Conservation (phyloP, 2,888 invertebrate genomes). For the Drosophila prolongata region DNA sequence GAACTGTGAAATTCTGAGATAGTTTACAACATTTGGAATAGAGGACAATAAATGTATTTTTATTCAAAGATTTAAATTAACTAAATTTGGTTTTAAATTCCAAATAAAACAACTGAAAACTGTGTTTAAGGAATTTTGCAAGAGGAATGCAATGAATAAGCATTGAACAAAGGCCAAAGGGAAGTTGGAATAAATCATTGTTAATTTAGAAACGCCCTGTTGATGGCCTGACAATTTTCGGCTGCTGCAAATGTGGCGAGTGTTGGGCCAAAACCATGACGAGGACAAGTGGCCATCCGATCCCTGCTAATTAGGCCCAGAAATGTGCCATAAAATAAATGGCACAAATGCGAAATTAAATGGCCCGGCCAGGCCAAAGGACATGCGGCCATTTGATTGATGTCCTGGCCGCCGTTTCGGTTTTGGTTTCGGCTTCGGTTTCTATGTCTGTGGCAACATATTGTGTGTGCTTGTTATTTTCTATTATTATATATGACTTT, state of each 20-base stretch:
- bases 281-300: slow-evolving; percentile 20
- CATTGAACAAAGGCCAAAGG: neutral
- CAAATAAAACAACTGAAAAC: no score
- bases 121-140: no score
- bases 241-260: neutral
- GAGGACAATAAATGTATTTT: no score
- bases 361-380: slow-evolving; percentile 21
- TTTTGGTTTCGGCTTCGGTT: neutral
- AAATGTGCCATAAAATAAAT: slow-evolving; percentile 38
- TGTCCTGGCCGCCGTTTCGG: slow-evolving; percentile 30
- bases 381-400: slow-evolving; percentile 51
- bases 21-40: no score
- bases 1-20: no score
- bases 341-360: slow-evolving; percentile 46
- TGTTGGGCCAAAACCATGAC: slow-evolving; percentile 19
- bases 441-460: slow-evolving; percentile 9
- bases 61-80: no score
- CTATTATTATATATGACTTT: neutral
- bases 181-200: slow-evolving; percentile 24
- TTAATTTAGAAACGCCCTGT: slow-evolving; percentile 27
- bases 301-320: slow-evolving; percentile 41
- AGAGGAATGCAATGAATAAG: neutral
- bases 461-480: neutral
- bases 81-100: no score
- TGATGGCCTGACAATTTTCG: slow-evolving; percentile 18